Evolutionary conservation across 2,797 vertebrate species (phyloP).

Genomic region (Platalea minor): DNA sequence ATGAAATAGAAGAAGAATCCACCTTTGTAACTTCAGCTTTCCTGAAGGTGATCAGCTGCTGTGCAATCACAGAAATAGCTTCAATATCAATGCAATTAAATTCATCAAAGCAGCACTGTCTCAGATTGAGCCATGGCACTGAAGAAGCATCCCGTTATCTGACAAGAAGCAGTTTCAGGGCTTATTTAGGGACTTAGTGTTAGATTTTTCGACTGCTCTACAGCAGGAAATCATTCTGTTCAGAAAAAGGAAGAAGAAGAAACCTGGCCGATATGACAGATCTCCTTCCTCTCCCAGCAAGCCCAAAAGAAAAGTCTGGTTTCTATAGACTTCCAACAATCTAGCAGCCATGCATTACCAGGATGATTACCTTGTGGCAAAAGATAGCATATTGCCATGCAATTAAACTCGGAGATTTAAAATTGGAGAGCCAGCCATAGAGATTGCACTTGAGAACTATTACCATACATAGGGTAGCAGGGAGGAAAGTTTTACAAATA

Average conservation of each 20-base stretch:
- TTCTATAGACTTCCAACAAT: not conserved
- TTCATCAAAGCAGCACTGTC: no score
- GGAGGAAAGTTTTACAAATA: not conserved
- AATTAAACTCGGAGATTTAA: not conserved
- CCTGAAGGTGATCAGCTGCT: not conserved
- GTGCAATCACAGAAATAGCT: not conserved
- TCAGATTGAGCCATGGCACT: not conserved
- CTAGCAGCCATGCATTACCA: not conserved
- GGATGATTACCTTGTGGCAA: not conserved
- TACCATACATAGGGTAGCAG: not conserved
- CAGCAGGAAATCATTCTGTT: not conserved
- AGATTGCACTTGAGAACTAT: not conserved
- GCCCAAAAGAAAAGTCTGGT: not conserved
- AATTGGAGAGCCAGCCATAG: not conserved
- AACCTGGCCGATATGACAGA: not conserved
- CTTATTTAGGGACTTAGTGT: not conserved
- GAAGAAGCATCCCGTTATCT: not conserved
- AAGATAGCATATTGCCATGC: not conserved
- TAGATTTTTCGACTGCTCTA: not conserved
- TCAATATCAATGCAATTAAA: not conserved
- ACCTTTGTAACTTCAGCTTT: not conserved
- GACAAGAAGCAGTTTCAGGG: not conserved
- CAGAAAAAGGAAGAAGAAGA: not conserved
- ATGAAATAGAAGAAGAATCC: not conserved
- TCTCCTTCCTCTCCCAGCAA: not conserved